Evolutionary conservation across 1,140 invertebrate genomes (phyloP).

Genomic region (Cotesia chilonis): DNA sequence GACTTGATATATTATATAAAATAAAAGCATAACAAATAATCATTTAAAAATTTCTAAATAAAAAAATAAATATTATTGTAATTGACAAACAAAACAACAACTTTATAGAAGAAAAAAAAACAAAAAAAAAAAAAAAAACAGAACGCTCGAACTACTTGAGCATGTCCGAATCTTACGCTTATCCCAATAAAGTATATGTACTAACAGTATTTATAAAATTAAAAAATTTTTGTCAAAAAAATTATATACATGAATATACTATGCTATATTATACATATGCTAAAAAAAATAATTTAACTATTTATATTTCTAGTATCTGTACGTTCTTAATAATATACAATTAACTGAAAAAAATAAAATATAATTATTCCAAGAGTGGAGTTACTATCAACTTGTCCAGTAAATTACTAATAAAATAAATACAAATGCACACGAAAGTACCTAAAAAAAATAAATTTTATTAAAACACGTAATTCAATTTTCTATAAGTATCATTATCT

Average conservation of each 20-base stretch:
- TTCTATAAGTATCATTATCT: slow-evolving; percentile 17
- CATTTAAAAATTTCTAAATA: slow-evolving; percentile 15
- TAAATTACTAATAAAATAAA: neutral
- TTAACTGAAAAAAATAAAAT: slow-evolving; percentile 17
- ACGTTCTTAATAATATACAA: slow-evolving; percentile 2
- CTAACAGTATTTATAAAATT: slow-evolving; percentile 46
- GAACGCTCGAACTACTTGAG: slow-evolving; percentile 44
- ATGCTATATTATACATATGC: slow-evolving; percentile 35
- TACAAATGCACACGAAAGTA: slow-evolving; percentile 10
- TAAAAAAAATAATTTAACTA: slow-evolving; percentile 4
- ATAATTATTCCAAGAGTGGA: slow-evolving; percentile 9
- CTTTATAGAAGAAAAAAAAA: slow-evolving; percentile 16
- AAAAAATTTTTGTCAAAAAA: slow-evolving; percentile 35
- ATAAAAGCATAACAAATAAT: neutral
- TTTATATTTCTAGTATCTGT: slow-evolving; percentile 14
- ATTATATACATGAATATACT: slow-evolving; percentile 19
- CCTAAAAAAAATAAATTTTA: slow-evolving; percentile 15
- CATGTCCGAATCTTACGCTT: slow-evolving; percentile 50
- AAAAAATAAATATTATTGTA: slow-evolving; percentile 21
- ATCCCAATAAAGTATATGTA: slow-evolving; percentile 12
- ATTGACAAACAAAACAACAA: slow-evolving; percentile 8
- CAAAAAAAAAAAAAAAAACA: slow-evolving; percentile 9
- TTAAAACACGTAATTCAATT: neutral
- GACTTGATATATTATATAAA: no score
- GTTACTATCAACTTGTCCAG: neutral